phyloP scores from a whole-genome alignment of 2,888 invertebrate genomes.

The Temnothorax ravouxi region DNA sequence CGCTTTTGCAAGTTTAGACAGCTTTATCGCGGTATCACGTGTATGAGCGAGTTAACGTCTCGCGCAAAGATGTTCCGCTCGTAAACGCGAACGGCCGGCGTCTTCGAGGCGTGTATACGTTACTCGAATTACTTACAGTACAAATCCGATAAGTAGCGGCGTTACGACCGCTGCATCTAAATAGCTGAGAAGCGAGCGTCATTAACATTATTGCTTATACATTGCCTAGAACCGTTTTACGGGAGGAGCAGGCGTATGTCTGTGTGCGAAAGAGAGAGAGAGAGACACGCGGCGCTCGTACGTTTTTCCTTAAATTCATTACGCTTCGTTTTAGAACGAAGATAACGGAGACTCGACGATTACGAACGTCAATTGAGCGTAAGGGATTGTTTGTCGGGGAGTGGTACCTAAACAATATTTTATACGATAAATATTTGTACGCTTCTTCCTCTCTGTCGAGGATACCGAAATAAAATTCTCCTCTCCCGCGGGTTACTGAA shows the following conservation, averaged over 20 bases:
- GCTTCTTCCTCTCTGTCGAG: background rate
- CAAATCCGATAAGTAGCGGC: conserved; percentile 33
- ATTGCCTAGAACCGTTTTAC: conserved; percentile 20
- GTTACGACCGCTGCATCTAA: conserved; percentile 25
- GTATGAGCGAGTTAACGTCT: conserved; percentile 39
- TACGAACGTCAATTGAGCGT: background rate
- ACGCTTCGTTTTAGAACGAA: background rate
- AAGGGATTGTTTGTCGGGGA: background rate
- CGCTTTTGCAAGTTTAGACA: conserved; percentile 19
- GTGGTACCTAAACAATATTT: background rate
- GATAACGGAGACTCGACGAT: background rate
- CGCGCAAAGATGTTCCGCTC: conserved; percentile 29
- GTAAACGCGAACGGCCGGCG: conserved; percentile 10
- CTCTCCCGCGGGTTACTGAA: background rate
- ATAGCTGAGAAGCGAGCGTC: conserved; percentile 13
- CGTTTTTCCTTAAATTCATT: background rate
- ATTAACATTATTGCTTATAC: conserved; percentile 38
- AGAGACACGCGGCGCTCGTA: background rate
- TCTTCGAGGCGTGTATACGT: conserved; percentile 27
- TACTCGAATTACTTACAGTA: background rate
- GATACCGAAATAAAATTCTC: conserved; percentile 16
- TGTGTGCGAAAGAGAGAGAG: no score
- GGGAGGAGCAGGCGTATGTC: background rate
- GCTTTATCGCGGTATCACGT: conserved; percentile 29
- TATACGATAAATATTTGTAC: conserved; percentile 27